Conservation (phyloP, 2,113 vertebrate species). For the Pluvialis apricaria region DNA sequence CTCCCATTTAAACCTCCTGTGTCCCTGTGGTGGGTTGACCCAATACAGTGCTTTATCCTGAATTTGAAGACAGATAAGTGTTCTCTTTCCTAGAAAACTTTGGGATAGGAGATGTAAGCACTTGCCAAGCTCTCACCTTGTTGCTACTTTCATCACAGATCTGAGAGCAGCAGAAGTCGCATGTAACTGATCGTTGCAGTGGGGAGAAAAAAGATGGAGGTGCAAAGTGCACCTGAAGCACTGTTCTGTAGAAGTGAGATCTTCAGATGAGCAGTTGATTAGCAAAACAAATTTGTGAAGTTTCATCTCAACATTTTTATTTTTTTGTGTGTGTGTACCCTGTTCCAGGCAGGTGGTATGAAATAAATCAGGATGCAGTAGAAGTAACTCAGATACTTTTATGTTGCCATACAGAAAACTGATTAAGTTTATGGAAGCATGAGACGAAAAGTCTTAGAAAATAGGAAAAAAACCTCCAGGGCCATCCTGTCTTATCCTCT, state of each 20-base stretch:
- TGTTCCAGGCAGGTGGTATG: not conserved
- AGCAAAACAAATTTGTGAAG: not conserved
- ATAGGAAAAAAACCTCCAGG: not conserved
- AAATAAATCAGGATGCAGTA: not conserved
- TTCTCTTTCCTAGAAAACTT: not conserved
- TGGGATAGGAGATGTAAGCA: not conserved
- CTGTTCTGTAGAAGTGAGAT: not conserved
- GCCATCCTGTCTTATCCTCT: not conserved
- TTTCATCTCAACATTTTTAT: not conserved
- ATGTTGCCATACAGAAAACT: not conserved
- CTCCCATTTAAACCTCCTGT: not conserved
- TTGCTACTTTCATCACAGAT: not conserved
- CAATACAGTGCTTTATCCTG: not conserved
- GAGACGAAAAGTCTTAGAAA: not conserved
- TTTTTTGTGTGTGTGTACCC: not conserved
- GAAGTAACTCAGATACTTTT: not conserved
- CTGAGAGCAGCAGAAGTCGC: not conserved
- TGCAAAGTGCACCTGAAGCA: not conserved
- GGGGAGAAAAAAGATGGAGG: not conserved
- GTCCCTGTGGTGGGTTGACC: not conserved
- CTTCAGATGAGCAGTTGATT: not conserved
- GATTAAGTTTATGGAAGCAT: not conserved
- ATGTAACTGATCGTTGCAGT: not conserved
- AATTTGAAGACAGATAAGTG: not conserved
- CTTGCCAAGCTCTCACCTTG: fast-evolving